Evolutionary conservation across 2,113 vertebrate species (phyloP).

Genomic region (Clarias batrachus): DNA sequence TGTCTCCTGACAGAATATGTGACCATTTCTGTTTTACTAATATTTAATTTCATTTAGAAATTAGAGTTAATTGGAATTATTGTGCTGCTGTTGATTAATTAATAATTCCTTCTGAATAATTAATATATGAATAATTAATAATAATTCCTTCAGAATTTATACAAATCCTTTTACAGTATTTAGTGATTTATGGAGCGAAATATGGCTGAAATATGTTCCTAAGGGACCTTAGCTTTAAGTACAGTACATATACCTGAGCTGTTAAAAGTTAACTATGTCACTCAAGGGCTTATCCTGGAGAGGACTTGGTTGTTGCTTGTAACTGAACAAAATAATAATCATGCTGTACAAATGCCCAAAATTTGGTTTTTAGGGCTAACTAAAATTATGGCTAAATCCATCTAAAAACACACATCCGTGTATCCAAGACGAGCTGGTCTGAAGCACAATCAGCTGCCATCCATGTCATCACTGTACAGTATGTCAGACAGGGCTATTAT

Average conservation of each 20-base stretch:
- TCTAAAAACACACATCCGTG: not conserved
- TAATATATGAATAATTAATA: no score
- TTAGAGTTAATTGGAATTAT: not conserved
- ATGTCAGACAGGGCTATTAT: constrained; percentile 20
- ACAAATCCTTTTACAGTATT: not conserved
- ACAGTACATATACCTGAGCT: not conserved
- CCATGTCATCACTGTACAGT: constrained; percentile 5
- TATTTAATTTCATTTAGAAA: no score
- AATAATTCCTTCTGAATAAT: not conserved
- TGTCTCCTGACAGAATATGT: not conserved
- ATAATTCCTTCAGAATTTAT: not conserved
- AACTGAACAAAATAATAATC: not conserved
- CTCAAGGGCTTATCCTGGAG: not conserved
- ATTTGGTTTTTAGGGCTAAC: not conserved
- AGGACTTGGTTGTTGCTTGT: not conserved
- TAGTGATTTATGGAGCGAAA: not conserved
- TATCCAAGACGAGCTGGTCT: constrained; percentile 12
- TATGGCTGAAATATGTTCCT: not conserved
- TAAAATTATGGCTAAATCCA: not conserved
- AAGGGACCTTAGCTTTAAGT: not conserved
- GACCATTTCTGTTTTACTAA: not conserved
- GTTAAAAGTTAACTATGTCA: not conserved
- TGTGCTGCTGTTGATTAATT: not conserved
- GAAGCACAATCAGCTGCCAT: constrained; percentile 3
- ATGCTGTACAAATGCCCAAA: not conserved